These are phyloP conservation scores for Passerculus sandwichensis DNA, from an alignment of 2,797 vertebrate species.

Conservation along the genomic window DNA sequence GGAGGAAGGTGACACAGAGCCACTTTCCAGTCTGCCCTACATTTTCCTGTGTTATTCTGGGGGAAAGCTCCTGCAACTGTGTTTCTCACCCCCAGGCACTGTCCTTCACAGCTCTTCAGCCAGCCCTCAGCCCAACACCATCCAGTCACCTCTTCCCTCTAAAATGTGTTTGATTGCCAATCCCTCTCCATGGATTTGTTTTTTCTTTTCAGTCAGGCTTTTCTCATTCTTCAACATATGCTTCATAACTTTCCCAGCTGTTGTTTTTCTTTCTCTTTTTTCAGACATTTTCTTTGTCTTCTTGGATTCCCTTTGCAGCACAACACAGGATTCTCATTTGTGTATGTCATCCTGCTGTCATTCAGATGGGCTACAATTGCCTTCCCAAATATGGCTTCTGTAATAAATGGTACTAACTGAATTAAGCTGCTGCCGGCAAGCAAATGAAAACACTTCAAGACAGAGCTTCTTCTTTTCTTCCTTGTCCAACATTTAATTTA, in stretches of 20 bases:
- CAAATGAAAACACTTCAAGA: constrained; percentile 33
- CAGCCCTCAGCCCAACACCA: background rate
- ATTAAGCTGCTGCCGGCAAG: background rate
- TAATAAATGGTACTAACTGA: background rate
- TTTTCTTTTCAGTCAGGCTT: background rate
- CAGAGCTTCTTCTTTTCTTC: background rate
- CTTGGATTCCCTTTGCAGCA: background rate
- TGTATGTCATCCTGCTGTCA: constrained; percentile 9
- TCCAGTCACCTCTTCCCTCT: background rate
- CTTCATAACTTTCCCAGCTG: constrained; percentile 4
- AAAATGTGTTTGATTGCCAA: background rate
- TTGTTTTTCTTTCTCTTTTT: constrained; percentile 18
- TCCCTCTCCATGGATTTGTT: background rate
- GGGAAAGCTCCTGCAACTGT: background rate
- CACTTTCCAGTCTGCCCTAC: background rate
- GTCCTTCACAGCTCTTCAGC: background rate
- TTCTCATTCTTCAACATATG: background rate
- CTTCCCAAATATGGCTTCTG: background rate
- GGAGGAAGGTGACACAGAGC: background rate
- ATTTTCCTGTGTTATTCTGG: background rate
- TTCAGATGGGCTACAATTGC: background rate
- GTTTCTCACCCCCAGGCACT: background rate
- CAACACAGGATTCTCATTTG: background rate
- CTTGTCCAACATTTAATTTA: constrained; percentile 13
- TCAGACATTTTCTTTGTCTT: background rate